Percentiles rank a stretch among this genome's conserved stretches.
These are phyloP conservation scores for Drosophila bocqueti DNA, from an alignment of 1,140 invertebrate genomes.

Conservation along the genomic window DNA sequence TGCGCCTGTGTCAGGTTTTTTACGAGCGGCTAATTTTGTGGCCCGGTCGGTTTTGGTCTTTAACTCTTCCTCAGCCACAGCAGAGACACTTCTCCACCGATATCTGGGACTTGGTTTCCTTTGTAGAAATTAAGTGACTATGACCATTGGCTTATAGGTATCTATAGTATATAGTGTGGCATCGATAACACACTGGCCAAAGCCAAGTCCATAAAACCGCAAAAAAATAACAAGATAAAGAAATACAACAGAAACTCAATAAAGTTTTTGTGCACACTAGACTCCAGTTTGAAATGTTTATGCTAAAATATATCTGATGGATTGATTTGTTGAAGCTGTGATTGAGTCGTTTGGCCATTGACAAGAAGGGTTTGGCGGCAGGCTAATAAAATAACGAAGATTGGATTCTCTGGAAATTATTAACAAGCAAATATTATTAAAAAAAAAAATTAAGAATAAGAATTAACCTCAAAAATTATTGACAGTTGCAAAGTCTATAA, in stretches of 20 bases:
- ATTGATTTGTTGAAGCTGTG: constrained; percentile 65
- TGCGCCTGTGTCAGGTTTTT: constrained; percentile 81
- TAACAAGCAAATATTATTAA: neutral
- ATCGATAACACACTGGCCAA: constrained; percentile 33
- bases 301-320: constrained; percentile 69
- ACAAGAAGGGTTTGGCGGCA: constrained; percentile 26
- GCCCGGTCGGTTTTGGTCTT: constrained; percentile 48
- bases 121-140: constrained; percentile 62
- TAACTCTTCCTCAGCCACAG: constrained; percentile 31
- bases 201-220: constrained; percentile 53
- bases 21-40: constrained; percentile 78
- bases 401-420: neutral
- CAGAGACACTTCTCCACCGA: constrained; percentile 31
- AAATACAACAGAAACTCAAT: constrained; percentile 31
- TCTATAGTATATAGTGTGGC: constrained; percentile 8
- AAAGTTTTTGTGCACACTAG: constrained; percentile 36
- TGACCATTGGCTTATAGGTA: constrained; percentile 48
- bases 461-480: too few relatives aligned
- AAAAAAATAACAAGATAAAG: constrained; percentile 8
- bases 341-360: constrained; percentile 73
- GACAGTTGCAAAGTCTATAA: too few relatives aligned
- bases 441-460: too few relatives aligned
- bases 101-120: constrained; percentile 44
- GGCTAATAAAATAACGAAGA: constrained; percentile 2
- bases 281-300: constrained; percentile 40